Base-by-base conservation (phyloP, 2,113 vertebrate genomes). In the Tupaia tana region DNA sequence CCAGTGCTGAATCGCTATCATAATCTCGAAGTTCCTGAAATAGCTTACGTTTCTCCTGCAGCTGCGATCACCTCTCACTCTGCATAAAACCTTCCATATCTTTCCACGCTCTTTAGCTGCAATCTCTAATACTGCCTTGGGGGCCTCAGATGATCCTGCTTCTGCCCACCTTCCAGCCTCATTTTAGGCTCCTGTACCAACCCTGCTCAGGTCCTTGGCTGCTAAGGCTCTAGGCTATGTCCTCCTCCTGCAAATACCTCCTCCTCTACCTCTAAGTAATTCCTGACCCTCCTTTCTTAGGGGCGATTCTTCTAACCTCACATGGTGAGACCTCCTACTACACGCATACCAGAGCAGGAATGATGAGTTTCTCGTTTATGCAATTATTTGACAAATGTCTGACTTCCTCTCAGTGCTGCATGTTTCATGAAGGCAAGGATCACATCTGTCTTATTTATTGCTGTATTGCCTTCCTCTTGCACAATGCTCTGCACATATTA, bases 11-110 rank as follows among this genome's bases (percentile, higher is more conserved):
- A 66, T 93, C 90, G 73, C 90, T 95, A 59, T 74, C 86, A 66
- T 77, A 92, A 96, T 96, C 29, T 0, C 84, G 69, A 94, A 88
- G 71, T 81, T 93, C 94, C 69, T 69, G 83, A 96, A 95, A 97
- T 95, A 97, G 79, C 73, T 91, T 64, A 20, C 27, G 43, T 91
- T 94, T 75, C 89, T 92, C 58, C 9, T 70, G 81, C 79, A 97
- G 95, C 93, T 78, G 75, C 31, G 77, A 8, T 82, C 80, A 96
- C 91, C 66, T 89, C 70, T 66, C 71, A 24, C 59, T 66, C 81
- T 71, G 11, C 43, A 59, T 18, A 25, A 71, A 86, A 61, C 54
- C 82, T 88, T 86, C 22, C 52, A 0, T 58, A 27, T 66, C 67
- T 93, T 83, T 79, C 34, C 29, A 54, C 70, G 59, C 74, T 89